phyloP scores from a whole-genome alignment of 2,113 vertebrate species.

The Sminthopsis crassicaudata region DNA sequence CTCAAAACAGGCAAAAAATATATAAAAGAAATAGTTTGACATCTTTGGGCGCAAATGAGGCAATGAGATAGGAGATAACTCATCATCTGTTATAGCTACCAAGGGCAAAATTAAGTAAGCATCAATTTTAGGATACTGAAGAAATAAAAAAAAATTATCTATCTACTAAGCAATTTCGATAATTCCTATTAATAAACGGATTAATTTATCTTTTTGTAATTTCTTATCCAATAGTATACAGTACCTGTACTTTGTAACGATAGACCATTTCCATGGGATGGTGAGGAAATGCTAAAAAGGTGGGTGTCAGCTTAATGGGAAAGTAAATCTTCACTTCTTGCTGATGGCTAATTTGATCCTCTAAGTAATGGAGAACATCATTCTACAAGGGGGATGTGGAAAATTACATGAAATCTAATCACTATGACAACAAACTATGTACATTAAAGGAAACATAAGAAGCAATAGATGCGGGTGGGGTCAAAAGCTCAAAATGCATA shows the following conservation, averaged over 20 bases:
- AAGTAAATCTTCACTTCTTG: conserved; percentile 83
- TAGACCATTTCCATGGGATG: conserved; percentile 77
- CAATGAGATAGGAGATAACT: neutral
- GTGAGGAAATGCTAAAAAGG: conserved; percentile 84
- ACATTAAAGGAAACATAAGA: neutral
- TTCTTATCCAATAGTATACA: neutral
- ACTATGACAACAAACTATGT: conserved; percentile 24
- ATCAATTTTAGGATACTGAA: neutral
- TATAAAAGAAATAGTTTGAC: neutral
- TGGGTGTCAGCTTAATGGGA: conserved; percentile 77
- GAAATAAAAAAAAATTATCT: conserved; percentile 23
- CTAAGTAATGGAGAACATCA: conserved; percentile 54
- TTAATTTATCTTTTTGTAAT: conserved; percentile 22
- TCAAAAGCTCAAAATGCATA: neutral
- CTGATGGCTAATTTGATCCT: conserved; percentile 73
- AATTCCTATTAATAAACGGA: conserved; percentile 29
- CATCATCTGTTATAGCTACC: neutral
- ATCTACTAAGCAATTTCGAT: conserved; percentile 40
- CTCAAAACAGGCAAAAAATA: neutral
- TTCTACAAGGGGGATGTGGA: conserved; percentile 52
- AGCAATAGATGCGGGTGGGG: neutral
- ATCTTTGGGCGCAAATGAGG: neutral
- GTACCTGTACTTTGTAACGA: conserved; percentile 77
- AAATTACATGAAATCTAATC: conserved; percentile 29
- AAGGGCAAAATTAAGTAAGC: conserved; percentile 12